Evolutionary conservation across 2,888 invertebrate species (phyloP).

Genomic region (Agrochola lychnidis): DNA sequence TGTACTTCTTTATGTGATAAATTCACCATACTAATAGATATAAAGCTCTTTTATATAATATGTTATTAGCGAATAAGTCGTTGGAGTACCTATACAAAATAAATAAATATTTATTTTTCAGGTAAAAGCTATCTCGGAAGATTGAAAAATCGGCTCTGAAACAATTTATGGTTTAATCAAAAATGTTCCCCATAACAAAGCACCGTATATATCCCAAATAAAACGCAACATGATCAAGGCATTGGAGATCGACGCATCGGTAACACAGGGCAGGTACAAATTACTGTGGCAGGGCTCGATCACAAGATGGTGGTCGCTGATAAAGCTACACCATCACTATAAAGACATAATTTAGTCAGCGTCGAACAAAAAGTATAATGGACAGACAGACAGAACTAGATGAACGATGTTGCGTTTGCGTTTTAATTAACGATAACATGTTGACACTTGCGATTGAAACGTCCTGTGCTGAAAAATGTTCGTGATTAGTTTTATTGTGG

Average conservation of each 20-base stretch:
- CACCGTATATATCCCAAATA: conserved; percentile 52
- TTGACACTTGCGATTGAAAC: conserved; percentile 82
- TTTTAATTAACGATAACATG: conserved; percentile 86
- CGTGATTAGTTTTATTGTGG: conserved; percentile 73
- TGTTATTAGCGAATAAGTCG: no score
- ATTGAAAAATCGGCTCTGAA: not conserved
- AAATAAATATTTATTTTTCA: not conserved
- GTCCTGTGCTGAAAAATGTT: conserved; percentile 78
- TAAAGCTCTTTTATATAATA: no score
- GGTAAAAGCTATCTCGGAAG: not conserved
- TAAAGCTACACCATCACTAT: conserved; percentile 85
- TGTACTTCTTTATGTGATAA: no score
- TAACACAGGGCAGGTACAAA: conserved; percentile 87
- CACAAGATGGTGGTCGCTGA: conserved; percentile 86
- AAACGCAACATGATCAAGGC: conserved; percentile 65
- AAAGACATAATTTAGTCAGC: conserved; percentile 90
- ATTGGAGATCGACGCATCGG: conserved; percentile 78
- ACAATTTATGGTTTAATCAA: not conserved
- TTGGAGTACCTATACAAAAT: no score
- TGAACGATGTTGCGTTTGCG: conserved; percentile 83
- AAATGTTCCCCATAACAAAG: conserved; percentile 9
- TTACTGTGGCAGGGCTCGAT: conserved; percentile 84
- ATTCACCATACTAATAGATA: no score
- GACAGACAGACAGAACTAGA: conserved; percentile 81
- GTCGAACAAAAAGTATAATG: conserved; percentile 82